A percentile compares a stretch with the other conserved stretches of the same genome.
phyloP scores from a whole-genome alignment of 1,140 invertebrate genomes.

The Physella acuta region DNA sequence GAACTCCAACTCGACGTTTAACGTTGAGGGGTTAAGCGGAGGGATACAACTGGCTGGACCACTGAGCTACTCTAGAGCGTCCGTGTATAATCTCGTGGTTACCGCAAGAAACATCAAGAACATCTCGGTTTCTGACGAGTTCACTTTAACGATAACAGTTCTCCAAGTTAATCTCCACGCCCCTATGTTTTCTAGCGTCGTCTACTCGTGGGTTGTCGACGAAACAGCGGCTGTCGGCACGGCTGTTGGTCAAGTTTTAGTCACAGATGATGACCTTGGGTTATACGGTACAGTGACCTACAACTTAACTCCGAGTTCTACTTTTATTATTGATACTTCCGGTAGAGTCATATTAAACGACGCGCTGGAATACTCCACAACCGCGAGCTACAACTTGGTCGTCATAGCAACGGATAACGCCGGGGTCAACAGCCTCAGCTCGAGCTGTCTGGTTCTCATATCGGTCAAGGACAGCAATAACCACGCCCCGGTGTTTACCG shows the following conservation, averaged over 20 bases:
- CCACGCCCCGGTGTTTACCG: not conserved
- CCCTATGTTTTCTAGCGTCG: slow-evolving; percentile 37
- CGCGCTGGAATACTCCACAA: not conserved
- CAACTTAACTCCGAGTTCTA: not conserved
- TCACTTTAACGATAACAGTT: no score
- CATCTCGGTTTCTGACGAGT: not conserved
- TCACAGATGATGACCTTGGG: slow-evolving; percentile 78
- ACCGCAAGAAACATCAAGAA: slow-evolving; percentile 4
- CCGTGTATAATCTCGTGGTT: not conserved
- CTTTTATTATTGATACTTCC: not conserved
- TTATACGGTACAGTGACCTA: slow-evolving; percentile 6
- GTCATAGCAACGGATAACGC: slow-evolving; percentile 4
- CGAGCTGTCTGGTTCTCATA: not conserved
- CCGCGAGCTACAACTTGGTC: not conserved
- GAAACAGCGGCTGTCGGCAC: slow-evolving; percentile 76
- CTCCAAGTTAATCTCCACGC: slow-evolving; percentile 35
- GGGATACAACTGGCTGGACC: not conserved
- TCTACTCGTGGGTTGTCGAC: slow-evolving; percentile 58
- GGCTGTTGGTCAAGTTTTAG: slow-evolving; percentile 76
- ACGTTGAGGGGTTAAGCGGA: not conserved
- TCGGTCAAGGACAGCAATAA: not conserved
- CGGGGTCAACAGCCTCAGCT: not conserved
- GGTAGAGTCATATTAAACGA: not conserved
- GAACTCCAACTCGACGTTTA: not conserved
- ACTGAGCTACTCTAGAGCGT: not conserved